phyloP scores from a whole-genome alignment of 1,140 invertebrate species.

The Drosophila bocqueti region DNA sequence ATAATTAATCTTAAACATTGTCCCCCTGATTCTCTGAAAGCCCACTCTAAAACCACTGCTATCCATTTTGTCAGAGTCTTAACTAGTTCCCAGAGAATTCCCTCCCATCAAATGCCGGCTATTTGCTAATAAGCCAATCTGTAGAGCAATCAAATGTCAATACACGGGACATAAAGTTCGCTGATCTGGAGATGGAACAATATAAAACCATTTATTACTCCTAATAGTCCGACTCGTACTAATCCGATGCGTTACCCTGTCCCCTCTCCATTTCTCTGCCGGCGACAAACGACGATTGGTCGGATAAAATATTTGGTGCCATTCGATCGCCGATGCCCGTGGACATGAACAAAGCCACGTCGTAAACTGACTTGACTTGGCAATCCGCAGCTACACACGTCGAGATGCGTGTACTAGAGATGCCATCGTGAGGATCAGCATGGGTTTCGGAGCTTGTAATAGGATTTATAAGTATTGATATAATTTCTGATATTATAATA shows the following conservation, averaged over 20 bases:
- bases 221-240: conserved; percentile 35
- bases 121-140: conserved; percentile 75
- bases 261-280: conserved; percentile 36
- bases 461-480: no score
- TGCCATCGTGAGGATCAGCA: conserved; percentile 4
- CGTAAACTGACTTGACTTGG: conserved; percentile 57
- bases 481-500: background rate
- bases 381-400: conserved; percentile 31
- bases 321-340: conserved; percentile 60
- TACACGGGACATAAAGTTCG: conserved; percentile 63
- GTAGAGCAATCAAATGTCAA: conserved; percentile 75
- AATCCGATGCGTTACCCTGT: conserved; percentile 45
- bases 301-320: conserved; percentile 78
- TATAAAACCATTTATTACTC: conserved; percentile 68
- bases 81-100: conserved; percentile 4
- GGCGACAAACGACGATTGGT: conserved; percentile 30
- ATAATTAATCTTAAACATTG: background rate
- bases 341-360: conserved; percentile 75
- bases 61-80: background rate
- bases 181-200: conserved; percentile 55
- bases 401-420: conserved; percentile 42
- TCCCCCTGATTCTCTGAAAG: background rate
- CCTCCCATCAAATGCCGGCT: conserved; percentile 8
- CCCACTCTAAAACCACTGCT: background rate
- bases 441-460: background rate